Conservation (phyloP, 2,113 vertebrate genomes). For the Neodontobutis hainanensis region DNA sequence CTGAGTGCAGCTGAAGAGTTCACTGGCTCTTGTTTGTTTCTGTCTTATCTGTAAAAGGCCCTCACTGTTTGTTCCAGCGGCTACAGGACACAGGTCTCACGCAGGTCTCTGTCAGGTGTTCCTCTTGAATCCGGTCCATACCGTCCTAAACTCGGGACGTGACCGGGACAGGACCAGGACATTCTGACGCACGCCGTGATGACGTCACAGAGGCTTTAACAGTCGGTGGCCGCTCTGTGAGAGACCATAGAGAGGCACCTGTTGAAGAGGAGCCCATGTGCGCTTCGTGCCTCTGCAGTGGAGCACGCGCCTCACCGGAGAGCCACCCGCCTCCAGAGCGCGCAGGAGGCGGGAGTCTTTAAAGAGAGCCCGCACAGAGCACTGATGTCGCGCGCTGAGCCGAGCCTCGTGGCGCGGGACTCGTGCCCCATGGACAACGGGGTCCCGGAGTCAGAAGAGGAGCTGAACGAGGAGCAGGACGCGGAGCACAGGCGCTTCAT, state of each 20-base stretch:
- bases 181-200: not conserved
- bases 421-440: constrained; percentile 3
- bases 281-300: not conserved
- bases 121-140: too few species aligned
- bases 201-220: constrained; percentile 4
- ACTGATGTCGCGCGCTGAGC: not conserved
- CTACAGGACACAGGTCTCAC: too few species aligned
- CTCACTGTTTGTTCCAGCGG: too few species aligned
- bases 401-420: not conserved
- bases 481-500: constrained; percentile 56
- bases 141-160: not conserved
- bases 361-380: not conserved
- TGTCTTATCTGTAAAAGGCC: too few species aligned
- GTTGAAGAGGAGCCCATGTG: constrained; percentile 1
- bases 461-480: constrained; percentile 63
- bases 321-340: not conserved
- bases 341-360: not conserved
- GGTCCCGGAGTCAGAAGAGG: constrained; percentile 28
- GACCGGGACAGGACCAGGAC: not conserved
- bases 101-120: too few species aligned
- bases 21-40: too few species aligned
- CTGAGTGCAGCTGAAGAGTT: too few species aligned
- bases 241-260: not conserved
- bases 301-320: not conserved
- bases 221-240: not conserved